Evolutionary conservation across 2,113 vertebrate genomes (phyloP).

Genomic region (Sinocyclocheilus rhinocerous): DNA sequence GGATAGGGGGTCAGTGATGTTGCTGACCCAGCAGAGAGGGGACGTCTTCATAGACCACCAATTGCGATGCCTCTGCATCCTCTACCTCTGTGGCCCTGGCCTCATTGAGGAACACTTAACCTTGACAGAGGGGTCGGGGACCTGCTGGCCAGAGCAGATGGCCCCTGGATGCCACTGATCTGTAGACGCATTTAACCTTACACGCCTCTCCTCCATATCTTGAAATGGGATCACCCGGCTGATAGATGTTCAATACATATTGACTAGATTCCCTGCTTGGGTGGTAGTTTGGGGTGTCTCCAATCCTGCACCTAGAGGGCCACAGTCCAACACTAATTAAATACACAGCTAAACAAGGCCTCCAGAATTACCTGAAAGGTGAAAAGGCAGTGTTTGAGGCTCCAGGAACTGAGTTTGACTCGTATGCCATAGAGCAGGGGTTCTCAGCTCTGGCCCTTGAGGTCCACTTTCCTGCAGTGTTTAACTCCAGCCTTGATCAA

Average conservation of each 20-base stretch:
- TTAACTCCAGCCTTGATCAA: background rate
- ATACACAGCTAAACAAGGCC: background rate
- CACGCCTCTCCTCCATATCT: background rate
- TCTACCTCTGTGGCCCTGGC: background rate
- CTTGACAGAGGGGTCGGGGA: conserved; percentile 12
- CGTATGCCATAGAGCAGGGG: too few species aligned
- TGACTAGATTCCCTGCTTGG: background rate
- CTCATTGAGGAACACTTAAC: conserved; percentile 40
- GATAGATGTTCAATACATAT: background rate
- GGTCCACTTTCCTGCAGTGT: background rate
- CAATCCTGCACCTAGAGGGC: background rate
- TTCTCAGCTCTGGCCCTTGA: too few species aligned
- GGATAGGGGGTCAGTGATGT: background rate
- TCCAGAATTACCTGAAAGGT: background rate
- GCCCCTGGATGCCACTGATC: conserved; percentile 2
- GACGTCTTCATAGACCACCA: conserved; percentile 17
- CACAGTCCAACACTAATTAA: background rate
- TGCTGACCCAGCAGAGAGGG: conserved; percentile 34
- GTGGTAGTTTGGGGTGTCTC: background rate
- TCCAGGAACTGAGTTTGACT: too few species aligned
- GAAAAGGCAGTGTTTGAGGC: too few species aligned
- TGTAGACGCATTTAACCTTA: conserved; percentile 19
- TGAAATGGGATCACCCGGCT: background rate
- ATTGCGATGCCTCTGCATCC: background rate
- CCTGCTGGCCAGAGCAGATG: background rate